These are phyloP conservation scores for Disparrhopalites patrizii DNA, from an alignment of 2,888 invertebrate genomes.

Conservation along the genomic window DNA sequence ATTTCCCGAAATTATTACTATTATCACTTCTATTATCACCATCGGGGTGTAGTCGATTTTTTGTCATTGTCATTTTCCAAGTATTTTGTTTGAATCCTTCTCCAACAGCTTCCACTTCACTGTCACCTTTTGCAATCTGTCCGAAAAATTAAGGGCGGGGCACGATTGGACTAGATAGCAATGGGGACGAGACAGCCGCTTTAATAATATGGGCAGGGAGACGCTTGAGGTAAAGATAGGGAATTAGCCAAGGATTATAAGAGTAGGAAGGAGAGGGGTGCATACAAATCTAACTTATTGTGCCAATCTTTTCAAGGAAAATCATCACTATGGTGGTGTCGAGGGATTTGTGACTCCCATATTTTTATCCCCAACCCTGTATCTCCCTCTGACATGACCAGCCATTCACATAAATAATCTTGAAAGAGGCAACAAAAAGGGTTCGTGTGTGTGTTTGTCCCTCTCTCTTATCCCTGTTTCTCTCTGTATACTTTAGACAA, in stretches of 20 bases:
- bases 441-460: conserved; percentile 3
- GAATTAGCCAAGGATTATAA: conserved; percentile 26
- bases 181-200: not conserved
- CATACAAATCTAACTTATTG: conserved; percentile 23
- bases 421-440: conserved; percentile 3
- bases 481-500: not conserved
- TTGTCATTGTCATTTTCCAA: no score
- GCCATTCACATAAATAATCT: conserved; percentile 10
- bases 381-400: not conserved
- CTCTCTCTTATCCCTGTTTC: not conserved
- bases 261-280: conserved; percentile 11
- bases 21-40: no score
- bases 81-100: no score
- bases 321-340: conserved; percentile 24
- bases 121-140: no score
- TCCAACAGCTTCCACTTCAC: no score
- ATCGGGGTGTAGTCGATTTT: no score
- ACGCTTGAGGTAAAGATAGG: conserved; percentile 21
- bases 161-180: no score
- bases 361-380: not conserved
- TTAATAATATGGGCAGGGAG: not conserved
- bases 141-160: no score
- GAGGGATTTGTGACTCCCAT: not conserved
- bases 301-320: not conserved
- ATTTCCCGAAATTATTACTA: no score